Evolutionary conservation across 1,140 invertebrate genomes (phyloP).

Genomic region (Eumaeus atala): DNA sequence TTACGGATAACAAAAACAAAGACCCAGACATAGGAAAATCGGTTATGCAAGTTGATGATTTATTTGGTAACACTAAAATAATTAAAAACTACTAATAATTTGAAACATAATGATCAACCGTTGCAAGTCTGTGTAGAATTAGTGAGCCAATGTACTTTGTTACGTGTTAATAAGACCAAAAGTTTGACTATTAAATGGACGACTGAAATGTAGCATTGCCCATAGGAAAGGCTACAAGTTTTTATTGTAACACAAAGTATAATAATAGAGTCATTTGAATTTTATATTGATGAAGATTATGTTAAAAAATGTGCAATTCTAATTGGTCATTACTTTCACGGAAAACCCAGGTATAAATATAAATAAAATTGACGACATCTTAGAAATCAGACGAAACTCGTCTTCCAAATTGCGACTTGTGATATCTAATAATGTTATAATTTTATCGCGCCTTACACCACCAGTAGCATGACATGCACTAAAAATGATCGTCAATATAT

Average conservation of each 20-base stretch:
- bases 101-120: no score
- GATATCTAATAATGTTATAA: conserved; percentile 4
- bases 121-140: no score
- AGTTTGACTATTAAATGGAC: conserved; percentile 15
- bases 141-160: no score
- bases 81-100: no score
- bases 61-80: no score
- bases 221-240: conserved; percentile 20
- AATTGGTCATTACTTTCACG: conserved; percentile 37
- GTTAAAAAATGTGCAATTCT: conserved; percentile 25
- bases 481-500: conserved; percentile 1
- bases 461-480: background rate
- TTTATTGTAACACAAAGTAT: conserved; percentile 28
- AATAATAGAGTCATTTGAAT: conserved; percentile 24
- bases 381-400: conserved; percentile 15
- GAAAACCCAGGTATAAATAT: conserved; percentile 32
- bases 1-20: no score
- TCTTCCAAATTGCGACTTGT: conserved; percentile 12
- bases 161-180: no score
- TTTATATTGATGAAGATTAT: conserved; percentile 33
- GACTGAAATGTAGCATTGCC: conserved; percentile 14
- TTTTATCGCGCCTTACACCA: background rate
- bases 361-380: conserved; percentile 26
- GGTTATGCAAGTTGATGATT: no score
- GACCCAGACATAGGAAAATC: no score